Evolutionary conservation across 2,888 invertebrate species (phyloP).

Genomic region (Ichneumoninae sp.): DNA sequence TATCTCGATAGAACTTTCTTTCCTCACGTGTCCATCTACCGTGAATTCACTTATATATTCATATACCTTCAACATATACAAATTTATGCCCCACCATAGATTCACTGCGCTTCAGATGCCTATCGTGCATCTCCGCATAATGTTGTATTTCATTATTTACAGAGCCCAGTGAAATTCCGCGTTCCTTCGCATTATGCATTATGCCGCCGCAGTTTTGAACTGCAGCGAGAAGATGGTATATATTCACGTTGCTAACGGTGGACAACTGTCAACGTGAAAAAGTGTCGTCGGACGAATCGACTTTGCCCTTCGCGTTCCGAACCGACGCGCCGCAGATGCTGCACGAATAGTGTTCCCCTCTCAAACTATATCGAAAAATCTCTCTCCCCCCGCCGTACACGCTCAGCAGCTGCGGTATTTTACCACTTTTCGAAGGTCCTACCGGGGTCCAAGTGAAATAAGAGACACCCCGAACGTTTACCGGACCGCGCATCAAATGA

Average conservation of each 20-base stretch:
- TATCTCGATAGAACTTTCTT: neutral
- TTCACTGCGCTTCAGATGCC: neutral
- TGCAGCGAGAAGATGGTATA: neutral
- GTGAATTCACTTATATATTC: neutral
- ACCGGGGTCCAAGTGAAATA: conserved; percentile 1
- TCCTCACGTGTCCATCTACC: neutral
- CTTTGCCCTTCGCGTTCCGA: conserved; percentile 1
- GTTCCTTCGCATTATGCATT: neutral
- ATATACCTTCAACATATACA: neutral
- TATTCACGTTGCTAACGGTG: conserved; percentile 15
- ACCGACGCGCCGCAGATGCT: conserved; percentile 38
- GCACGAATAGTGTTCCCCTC: conserved; percentile 11
- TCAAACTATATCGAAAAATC: conserved; percentile 38
- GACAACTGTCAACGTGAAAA: conserved; percentile 36
- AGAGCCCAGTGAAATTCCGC: neutral
- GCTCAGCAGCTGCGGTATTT: conserved; percentile 45
- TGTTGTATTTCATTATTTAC: neutral
- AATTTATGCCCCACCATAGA: neutral
- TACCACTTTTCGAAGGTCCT: conserved; percentile 20
- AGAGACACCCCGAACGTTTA: neutral
- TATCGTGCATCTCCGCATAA: conserved; percentile 15
- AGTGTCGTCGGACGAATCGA: conserved; percentile 37
- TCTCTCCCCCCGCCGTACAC: neutral
- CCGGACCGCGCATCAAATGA: conserved; percentile 1
- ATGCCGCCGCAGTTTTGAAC: neutral